A percentile compares a stretch with the other conserved stretches of the same genome.
These are phyloP conservation scores for Elysia crispata DNA, from an alignment of 2,888 invertebrate genomes.

Conservation along the genomic window DNA sequence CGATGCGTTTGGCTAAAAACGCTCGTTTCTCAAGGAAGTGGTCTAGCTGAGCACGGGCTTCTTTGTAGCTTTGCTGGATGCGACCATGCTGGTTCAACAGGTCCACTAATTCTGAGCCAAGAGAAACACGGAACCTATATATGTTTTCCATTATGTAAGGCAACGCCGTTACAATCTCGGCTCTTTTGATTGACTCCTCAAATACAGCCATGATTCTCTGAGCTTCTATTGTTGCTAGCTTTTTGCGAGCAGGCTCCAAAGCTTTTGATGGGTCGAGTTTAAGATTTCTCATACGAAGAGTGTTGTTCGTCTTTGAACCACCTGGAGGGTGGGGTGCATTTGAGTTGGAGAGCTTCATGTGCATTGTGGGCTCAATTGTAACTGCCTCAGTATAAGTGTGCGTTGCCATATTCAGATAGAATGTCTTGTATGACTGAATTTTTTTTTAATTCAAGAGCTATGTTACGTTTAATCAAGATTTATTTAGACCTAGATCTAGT, in stretches of 20 bases:
- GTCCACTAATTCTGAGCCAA: slow-evolving; percentile 71
- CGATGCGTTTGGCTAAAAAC: neutral
- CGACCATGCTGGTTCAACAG: slow-evolving; percentile 70
- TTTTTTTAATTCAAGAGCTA: neutral
- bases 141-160: slow-evolving; percentile 72
- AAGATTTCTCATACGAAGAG: slow-evolving; percentile 48
- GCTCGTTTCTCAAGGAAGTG: no score
- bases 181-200: slow-evolving; percentile 72
- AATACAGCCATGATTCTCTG: slow-evolving; percentile 77
- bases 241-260: slow-evolving; percentile 76
- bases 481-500: neutral
- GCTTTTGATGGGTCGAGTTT: slow-evolving; percentile 73
- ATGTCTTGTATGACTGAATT: neutral
- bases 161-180: slow-evolving; percentile 70
- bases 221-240: slow-evolving; percentile 75
- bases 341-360: slow-evolving; percentile 60
- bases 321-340: slow-evolving; percentile 40
- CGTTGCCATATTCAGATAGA: slow-evolving; percentile 9
- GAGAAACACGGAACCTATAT: slow-evolving; percentile 68
- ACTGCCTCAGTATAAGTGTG: slow-evolving; percentile 47
- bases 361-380: slow-evolving; percentile 63
- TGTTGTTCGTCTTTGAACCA: slow-evolving; percentile 49
- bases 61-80: slow-evolving; percentile 69
- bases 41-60: slow-evolving; percentile 65
- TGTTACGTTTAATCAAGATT: neutral